Base-by-base conservation (phyloP, 2,888 invertebrate genomes). In the Himalopsyche tibetana region DNA sequence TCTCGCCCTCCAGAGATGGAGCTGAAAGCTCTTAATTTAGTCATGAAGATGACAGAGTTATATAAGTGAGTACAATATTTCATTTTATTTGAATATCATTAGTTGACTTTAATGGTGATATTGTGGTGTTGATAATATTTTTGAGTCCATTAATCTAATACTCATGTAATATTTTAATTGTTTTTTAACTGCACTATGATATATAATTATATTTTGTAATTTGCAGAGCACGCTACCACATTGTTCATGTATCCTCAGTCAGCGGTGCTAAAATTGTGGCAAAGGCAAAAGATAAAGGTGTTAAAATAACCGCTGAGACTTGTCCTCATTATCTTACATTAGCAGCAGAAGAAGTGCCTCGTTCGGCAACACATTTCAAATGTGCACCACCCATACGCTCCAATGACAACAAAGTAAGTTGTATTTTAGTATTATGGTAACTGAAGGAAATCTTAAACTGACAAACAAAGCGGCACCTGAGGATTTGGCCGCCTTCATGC, bases 251-350 rank as follows among this genome's bases (percentile, higher is more conserved):
- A 11, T 96, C 96, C 80, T 92, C 95, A 1, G 93, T 94, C 0
- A 92, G 93, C 11, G 94, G 94, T 1, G 91, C 96, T 40, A 93
- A 94, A 0, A 89, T 95, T n/a, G 91, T 96, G 82, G 56, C 90
- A 93, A 82, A 94, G 94, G 2, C 94, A 94, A 83, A 89, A 40
- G 91, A 90, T 0, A 93, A 92, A 90, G 94, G 94, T 5, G 93
- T 92, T 0, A 94, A 93, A 0, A 91, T 96, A 86, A 95, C 95
- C 0, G 95, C 94, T 0, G 96, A 96, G 91, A 96, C 96, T 1
- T 96, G 96, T 90, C 95, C 95, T 89, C 96, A 96, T 90, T 96
- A 96, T 90, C 91, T 96, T 42, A 92, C 94, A 0, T 91, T 96
- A 51, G 92, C 92, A 79, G 93, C 96, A 0, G 95, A 95, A 89